Evolutionary conservation across 2,113 vertebrate species (phyloP), one percentile per base, ranked within the genome.

Genomic region (Pampusana beccarii): DNA sequence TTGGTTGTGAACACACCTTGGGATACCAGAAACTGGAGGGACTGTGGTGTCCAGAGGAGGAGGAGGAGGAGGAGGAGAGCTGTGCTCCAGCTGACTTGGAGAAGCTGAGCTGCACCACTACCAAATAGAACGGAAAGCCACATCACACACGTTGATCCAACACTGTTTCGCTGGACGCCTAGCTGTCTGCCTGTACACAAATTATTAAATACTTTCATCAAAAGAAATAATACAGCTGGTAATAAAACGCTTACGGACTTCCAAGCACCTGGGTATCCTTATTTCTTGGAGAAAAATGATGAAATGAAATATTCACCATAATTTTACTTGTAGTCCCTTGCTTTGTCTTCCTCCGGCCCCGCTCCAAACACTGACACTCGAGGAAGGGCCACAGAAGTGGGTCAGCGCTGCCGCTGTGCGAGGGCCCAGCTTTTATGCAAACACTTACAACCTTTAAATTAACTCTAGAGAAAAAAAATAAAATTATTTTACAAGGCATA

Each of bases 31-130:
- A 91, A 56, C 71, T 61, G 54, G 28, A 38, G 75, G 66, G 66
- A 84, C 40, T 31, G 51, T 69, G 42, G 51, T n/a, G 61, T 91
- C 74, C 57, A 10, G 62, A 91, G 85, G 74, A 81, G 77, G 34
- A 78, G 64, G 20, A 48, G 21, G 48, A 48, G 48, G 64, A 91
- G 82, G 74, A 81, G 72, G 62, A 86, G 56, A 31, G 56, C 53
- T 87, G 44, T 33, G 33, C 57, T 73, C 38, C 6, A 93, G 92
- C 77, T 83, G 83, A 54, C 60, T 46, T 70, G 51, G 80, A 86
- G 71, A 81, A 97, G 92, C 67, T 7, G 33, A 89, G 84, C 80
- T 86, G 81, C 73, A 90, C 51, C 70, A 91, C 83, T 88, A 94
- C 74, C 73, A 89, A 74, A 90, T 23, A 72, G 15, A 56, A 89